Base-by-base conservation (phyloP, 2,888 invertebrate species). In the Phytoseiulus persimilis region DNA sequence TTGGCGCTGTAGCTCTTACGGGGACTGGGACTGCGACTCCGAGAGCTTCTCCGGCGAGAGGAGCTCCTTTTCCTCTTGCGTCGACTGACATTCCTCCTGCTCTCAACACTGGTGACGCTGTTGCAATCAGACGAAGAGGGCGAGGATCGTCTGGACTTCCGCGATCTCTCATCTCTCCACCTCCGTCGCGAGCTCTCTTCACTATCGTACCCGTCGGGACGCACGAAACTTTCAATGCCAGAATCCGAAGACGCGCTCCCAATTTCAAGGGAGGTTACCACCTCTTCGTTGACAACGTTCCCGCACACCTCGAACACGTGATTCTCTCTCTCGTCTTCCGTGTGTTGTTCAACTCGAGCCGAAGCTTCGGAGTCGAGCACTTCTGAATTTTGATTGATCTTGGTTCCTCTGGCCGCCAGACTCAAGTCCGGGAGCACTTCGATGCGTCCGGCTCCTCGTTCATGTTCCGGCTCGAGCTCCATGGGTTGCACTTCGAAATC, bases 401-500 rank as follows among this genome's bases (percentile, higher is more conserved):
- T 32, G 9, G 33, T 9, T 31, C 33, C 39, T 33, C 87, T 33
- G n/a, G 32, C 45, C 23, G 87, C 87, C 45, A 87, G 31, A 23
- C 87, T 32, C 6, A 87, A 45, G 45, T 87, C 87, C 28, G 87
- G 87, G 31, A 87, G 45, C 33, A 87, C 87, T 33, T 87, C 87
- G 39, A 87, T 87, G 14, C 87, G 87, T 6, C 28, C 87, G 28
- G 31, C 39, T 6, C 33, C 45, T 32, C 45, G 32, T 31, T 87
- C 87, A n/a, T 32, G 31, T 23, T 87, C 87, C 6, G 39, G 32
- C 45, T 87, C 87, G n/a, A 87, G 39, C 28, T 87, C 87, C 87
- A 87, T 87, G 33, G 87, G 87, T 23, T 87, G 39, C 87, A 45
- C 39, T 23, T 87, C 87, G 39, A 87, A 23, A 87, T 87, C 45